phyloP scores from a whole-genome alignment of 2,113 vertebrate genomes.

The Asarcornis scutulata region DNA sequence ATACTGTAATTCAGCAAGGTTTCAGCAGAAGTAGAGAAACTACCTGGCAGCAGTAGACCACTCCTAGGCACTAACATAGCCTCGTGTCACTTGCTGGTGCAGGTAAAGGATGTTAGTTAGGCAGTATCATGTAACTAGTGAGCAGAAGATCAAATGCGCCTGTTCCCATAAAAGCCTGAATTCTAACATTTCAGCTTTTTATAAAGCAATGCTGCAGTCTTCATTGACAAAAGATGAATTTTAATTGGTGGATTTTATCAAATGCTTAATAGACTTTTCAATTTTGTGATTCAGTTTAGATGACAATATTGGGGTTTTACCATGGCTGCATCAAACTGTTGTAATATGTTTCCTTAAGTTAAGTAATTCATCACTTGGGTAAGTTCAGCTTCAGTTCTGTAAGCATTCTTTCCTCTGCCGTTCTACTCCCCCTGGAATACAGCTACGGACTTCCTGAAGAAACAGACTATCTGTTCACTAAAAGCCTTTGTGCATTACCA shows the following conservation, averaged over 20 bases:
- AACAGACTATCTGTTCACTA: conserved; percentile 74
- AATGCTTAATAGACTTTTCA: conserved; percentile 25
- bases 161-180: not conserved
- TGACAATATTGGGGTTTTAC: conserved; percentile 59
- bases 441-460: conserved; percentile 72
- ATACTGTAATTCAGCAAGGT: not conserved
- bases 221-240: conserved; percentile 36
- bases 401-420: conserved; percentile 67
- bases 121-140: not conserved
- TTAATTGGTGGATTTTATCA: conserved; percentile 61
- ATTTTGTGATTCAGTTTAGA: conserved; percentile 59
- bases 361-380: conserved; percentile 56
- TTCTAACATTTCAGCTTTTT: conserved; percentile 4
- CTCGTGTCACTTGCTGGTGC: not conserved
- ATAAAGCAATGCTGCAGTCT: conserved; percentile 65
- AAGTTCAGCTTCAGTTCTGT: conserved; percentile 70
- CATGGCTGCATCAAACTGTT: conserved; percentile 67
- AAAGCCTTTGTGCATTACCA: conserved; percentile 74
- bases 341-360: conserved; percentile 62
- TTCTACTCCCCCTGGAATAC: conserved; percentile 68
- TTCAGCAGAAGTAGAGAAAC: not conserved
- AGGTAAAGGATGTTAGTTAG: not conserved
- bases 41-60: not conserved
- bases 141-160: not conserved
- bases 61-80: not conserved